Conservation (phyloP, 1,140 invertebrate genomes). For the Philaenus spumarius region DNA sequence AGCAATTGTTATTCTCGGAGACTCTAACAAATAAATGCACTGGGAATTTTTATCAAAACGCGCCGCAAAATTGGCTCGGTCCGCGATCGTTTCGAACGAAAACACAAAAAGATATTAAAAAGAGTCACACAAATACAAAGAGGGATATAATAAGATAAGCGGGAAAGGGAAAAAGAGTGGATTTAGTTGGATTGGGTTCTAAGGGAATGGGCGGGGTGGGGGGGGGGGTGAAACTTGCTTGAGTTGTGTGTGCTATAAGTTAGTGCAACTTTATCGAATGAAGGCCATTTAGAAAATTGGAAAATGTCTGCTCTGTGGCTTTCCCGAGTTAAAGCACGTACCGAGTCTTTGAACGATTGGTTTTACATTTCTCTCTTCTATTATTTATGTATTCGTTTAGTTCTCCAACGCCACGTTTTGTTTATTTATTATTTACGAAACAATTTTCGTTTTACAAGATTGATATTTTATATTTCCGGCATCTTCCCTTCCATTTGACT, state of each 20-base stretch:
- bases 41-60: constrained; percentile 8
- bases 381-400: too few species aligned
- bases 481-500: too few species aligned
- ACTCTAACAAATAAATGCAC: too few species aligned
- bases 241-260: constrained; percentile 12
- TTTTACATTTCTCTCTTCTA: not conserved
- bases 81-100: not conserved
- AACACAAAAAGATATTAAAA: constrained; percentile 12
- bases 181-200: not conserved
- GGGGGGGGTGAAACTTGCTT: not conserved
- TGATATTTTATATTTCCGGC: too few species aligned
- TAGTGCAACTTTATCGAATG: constrained; percentile 18
- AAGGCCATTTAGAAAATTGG: constrained; percentile 23
- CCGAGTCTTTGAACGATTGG: constrained; percentile 5
- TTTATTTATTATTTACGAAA: too few species aligned
- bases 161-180: not conserved
- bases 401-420: too few species aligned
- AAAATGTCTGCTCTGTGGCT: constrained; percentile 13
- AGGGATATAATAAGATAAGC: constrained; percentile 15
- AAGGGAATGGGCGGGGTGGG: not conserved
- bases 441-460: too few species aligned
- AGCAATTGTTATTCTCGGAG: too few species aligned
- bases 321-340: not conserved
- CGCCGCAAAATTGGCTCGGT: not conserved
- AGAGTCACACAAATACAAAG: constrained; percentile 1